Evolutionary conservation across 1,140 invertebrate genomes (phyloP).

Genomic region (Aphelinus certus): DNA sequence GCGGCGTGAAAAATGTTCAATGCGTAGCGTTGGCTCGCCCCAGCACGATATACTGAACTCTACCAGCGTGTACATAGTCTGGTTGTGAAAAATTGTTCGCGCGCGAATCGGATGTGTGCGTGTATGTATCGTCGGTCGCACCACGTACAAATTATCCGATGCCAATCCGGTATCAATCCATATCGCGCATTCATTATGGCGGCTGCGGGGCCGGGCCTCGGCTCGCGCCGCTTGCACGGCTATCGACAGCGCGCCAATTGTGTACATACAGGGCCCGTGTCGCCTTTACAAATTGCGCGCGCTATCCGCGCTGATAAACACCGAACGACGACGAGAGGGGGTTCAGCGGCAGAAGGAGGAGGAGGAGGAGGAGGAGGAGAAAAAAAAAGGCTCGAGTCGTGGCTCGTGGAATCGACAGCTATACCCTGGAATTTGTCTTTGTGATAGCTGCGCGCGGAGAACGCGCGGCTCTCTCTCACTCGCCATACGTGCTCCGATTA

Average conservation of each 20-base stretch:
- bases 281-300: conserved; percentile 20
- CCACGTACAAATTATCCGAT: conserved; percentile 16
- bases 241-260: background rate
- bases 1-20: too few relatives aligned
- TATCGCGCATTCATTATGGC: background rate
- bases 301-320: conserved; percentile 10
- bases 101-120: background rate
- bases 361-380: background rate
- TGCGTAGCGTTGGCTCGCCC: too few relatives aligned
- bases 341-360: background rate
- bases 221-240: too few relatives aligned
- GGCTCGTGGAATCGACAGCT: background rate
- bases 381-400: background rate
- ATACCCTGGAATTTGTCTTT: conserved; percentile 25
- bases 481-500: conserved; percentile 32
- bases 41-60: too few relatives aligned
- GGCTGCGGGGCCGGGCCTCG: too few relatives aligned
- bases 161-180: conserved; percentile 16
- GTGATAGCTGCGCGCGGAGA: conserved; percentile 14
- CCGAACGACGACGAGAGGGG: background rate
- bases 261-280: background rate
- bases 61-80: too few relatives aligned
- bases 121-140: background rate
- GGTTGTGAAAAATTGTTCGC: too few relatives aligned
- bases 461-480: background rate